phyloP scores from a whole-genome alignment of 2,113 vertebrate genomes.

The Mus pahari region DNA sequence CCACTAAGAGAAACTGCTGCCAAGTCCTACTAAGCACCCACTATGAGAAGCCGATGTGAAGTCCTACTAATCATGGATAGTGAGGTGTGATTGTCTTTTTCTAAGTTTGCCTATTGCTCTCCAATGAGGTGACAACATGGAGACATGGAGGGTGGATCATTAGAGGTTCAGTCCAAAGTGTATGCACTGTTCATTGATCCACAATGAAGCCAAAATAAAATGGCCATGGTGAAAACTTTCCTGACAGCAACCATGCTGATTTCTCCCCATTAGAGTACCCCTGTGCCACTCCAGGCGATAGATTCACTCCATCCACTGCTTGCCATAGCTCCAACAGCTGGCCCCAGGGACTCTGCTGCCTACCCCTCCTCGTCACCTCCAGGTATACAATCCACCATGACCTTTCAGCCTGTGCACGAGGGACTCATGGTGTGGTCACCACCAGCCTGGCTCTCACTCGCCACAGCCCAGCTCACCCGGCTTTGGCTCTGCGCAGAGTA shows the following conservation, averaged over 20 bases:
- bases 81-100: fast-evolving
- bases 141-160: fast-evolving
- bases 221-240: fast-evolving
- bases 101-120: fast-evolving
- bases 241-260: no score
- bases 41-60: fast-evolving
- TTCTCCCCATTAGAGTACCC: no score
- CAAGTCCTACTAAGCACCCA: neutral
- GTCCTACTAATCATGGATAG: fast-evolving
- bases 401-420: neutral
- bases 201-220: neutral
- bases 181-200: neutral
- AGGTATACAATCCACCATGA: neutral
- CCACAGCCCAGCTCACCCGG: neutral
- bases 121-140: fast-evolving
- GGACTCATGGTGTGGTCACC: neutral
- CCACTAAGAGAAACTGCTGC: neutral
- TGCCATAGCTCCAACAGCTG: neutral
- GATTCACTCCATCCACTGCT: neutral
- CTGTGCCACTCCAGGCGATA: fast-evolving
- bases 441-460: neutral
- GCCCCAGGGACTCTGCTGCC: neutral
- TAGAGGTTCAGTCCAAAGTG: fast-evolving
- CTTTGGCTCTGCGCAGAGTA: neutral
- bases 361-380: neutral